Conservation (phyloP, 2,888 invertebrate species). For the Amphipyra berbera region DNA sequence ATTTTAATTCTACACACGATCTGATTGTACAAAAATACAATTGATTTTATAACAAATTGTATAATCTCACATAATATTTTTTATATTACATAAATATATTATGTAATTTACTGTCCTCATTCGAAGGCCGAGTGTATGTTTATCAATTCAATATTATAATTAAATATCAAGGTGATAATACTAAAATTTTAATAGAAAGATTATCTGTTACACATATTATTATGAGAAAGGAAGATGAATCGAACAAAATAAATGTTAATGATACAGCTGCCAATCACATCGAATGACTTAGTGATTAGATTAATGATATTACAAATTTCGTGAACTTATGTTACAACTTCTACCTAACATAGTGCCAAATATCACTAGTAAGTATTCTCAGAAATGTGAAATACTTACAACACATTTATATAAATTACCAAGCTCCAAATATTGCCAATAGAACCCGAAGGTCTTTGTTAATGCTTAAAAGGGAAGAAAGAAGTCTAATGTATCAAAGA, state of each 20-base stretch:
- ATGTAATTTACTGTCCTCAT: conserved; percentile 3
- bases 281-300: too few relatives aligned
- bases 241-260: conserved; percentile 13
- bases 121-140: conserved; percentile 6
- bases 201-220: conserved; percentile 1
- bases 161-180: conserved; percentile 35
- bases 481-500: conserved; percentile 61
- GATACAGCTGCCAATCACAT: conserved; percentile 8
- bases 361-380: background rate
- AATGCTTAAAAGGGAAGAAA: conserved; percentile 48
- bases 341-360: too few relatives aligned
- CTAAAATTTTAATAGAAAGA: conserved; percentile 11
- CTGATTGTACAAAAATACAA: background rate
- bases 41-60: background rate
- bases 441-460: conserved; percentile 38
- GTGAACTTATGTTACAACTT: too few relatives aligned
- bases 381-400: conserved; percentile 14
- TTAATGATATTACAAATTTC: too few relatives aligned
- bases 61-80: conserved; percentile 3
- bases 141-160: conserved; percentile 7
- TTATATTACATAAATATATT: background rate
- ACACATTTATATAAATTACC: conserved; percentile 34
- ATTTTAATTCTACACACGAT: too few relatives aligned
- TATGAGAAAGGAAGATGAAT: background rate
- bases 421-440: conserved; percentile 35